These are phyloP conservation scores for Julus scandinavius DNA, from an alignment of 2,888 invertebrate genomes.

Conservation along the genomic window DNA sequence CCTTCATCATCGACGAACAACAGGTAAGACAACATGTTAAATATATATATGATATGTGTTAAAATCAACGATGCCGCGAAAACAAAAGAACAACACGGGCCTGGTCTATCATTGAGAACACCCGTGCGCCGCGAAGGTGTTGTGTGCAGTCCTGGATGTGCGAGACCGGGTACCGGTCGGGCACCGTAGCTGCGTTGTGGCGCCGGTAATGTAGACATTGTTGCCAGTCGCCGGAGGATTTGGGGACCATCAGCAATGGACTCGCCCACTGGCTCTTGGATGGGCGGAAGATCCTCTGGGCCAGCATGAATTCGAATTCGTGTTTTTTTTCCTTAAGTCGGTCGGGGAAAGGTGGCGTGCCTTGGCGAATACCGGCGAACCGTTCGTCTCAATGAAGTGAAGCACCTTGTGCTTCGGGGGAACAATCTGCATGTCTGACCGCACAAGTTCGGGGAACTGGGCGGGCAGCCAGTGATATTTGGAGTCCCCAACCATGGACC, in stretches of 20 bases:
- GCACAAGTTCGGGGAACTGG: neutral
- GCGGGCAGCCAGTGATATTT: neutral
- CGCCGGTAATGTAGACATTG: neutral
- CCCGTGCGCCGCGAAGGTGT: neutral
- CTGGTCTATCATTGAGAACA: neutral
- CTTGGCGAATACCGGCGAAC: neutral
- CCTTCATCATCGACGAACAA: too few species aligned
- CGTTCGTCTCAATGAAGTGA: neutral
- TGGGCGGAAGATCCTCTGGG: neutral
- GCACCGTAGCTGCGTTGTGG: too few species aligned
- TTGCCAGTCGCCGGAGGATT: neutral
- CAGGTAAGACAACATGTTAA: too few species aligned
- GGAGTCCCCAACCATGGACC: neutral
- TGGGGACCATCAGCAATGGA: neutral
- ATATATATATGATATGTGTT: too few species aligned
- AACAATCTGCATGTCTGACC: neutral
- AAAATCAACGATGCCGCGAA: too few species aligned
- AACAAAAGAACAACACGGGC: too few species aligned
- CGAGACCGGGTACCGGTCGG: neutral
- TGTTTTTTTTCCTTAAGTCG: neutral
- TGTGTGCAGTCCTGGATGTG: neutral
- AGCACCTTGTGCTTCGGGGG: neutral
- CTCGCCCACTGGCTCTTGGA: neutral
- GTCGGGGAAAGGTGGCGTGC: neutral
- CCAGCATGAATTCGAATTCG: neutral